phyloP scores from a whole-genome alignment of 1,140 invertebrate genomes.

The Drosophila littoralis region DNA sequence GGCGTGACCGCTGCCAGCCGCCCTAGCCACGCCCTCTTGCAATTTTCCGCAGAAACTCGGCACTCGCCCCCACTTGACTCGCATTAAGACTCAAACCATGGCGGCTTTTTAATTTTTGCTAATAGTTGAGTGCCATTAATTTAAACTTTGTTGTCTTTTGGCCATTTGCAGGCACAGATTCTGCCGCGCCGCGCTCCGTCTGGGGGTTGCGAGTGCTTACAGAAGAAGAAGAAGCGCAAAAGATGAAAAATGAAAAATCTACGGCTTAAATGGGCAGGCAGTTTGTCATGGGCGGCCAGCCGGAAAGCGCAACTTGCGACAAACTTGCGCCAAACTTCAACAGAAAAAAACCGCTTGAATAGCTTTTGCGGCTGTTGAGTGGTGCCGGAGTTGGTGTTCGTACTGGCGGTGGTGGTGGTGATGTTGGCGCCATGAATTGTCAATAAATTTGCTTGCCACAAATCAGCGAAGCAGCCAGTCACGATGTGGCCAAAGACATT shows the following conservation, averaged over 20 bases:
- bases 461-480: slow-evolving; percentile 61
- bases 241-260: slow-evolving; percentile 78
- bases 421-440: slow-evolving; percentile 67
- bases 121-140: slow-evolving; percentile 83
- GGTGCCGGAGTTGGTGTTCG: not conserved
- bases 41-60: not conserved
- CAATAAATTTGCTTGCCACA: slow-evolving; percentile 81
- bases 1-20: slow-evolving; percentile 3
- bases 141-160: slow-evolving; percentile 78
- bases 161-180: slow-evolving; percentile 58
- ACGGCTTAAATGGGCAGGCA: slow-evolving; percentile 72
- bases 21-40: not conserved
- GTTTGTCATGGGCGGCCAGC: slow-evolving; percentile 71
- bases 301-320: slow-evolving; percentile 75
- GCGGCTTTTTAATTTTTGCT: slow-evolving; percentile 78
- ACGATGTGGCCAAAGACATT: slow-evolving; percentile 26
- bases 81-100: slow-evolving; percentile 63
- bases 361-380: slow-evolving; percentile 43
- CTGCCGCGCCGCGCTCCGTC: slow-evolving; percentile 12
- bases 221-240: not conserved
- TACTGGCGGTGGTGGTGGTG: not conserved
- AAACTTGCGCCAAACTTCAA: slow-evolving; percentile 78
- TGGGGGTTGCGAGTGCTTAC: too few relatives aligned
- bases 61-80: slow-evolving; percentile 21
- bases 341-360: slow-evolving; percentile 64